Conservation (phyloP, 2,888 invertebrate species). For the Lepidochitona cinerea region DNA sequence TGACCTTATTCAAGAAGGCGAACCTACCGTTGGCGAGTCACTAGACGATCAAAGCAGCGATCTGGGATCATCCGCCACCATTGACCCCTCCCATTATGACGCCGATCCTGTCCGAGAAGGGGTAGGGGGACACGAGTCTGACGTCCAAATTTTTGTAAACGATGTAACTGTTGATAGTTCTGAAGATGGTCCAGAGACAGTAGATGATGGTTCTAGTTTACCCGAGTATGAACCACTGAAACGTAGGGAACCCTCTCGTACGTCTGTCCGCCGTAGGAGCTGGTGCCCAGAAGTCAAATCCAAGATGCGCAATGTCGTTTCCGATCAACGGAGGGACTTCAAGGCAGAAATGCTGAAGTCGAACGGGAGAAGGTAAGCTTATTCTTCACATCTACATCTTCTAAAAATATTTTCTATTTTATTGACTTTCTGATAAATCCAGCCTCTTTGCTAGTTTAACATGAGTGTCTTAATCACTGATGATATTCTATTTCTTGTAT, state of each 20-base stretch:
- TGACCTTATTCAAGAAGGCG: slow-evolving; percentile 52
- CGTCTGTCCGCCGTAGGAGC: slow-evolving; percentile 40
- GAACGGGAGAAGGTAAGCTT: slow-evolving; percentile 8
- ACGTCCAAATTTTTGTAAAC: slow-evolving; percentile 61
- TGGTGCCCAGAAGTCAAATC: slow-evolving; percentile 49
- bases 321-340: slow-evolving; percentile 2
- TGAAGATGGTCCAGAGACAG: slow-evolving; percentile 27
- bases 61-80: not conserved
- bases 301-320: not conserved
- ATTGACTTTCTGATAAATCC: no score
- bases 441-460: no score
- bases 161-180: slow-evolving; percentile 61
- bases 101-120: not conserved
- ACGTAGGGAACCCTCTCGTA: not conserved
- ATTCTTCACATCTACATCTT: no score
- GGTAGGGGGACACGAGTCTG: slow-evolving; percentile 32
- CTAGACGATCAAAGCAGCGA: not conserved
- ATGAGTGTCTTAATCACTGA: no score
- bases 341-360: slow-evolving; percentile 4
- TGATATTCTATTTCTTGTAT: no score
- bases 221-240: slow-evolving; percentile 28
- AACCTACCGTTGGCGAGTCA: slow-evolving; percentile 13
- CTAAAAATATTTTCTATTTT: no score
- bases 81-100: not conserved
- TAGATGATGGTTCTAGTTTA: slow-evolving; percentile 21